Conservation (phyloP, 2,888 invertebrate species). For the Nipponacmea schrenckii region DNA sequence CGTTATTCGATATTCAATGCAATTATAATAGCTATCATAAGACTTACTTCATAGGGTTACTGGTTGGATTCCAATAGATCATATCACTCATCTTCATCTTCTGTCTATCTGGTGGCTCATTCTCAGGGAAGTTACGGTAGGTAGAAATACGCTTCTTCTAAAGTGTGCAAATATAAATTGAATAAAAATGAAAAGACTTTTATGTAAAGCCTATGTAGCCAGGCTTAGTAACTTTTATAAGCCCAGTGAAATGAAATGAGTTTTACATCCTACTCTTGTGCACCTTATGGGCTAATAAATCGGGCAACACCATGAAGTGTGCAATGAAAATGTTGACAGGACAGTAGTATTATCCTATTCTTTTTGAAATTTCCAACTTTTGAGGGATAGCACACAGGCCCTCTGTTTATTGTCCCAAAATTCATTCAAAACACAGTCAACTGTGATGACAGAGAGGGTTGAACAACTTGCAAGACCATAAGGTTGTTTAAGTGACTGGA, state of each 20-base stretch:
- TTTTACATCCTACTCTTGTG: no score
- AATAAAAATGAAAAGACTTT: not conserved
- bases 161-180: not conserved
- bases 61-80: conserved; percentile 87
- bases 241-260: not conserved
- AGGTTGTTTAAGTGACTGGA: no score
- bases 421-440: not conserved
- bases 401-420: not conserved
- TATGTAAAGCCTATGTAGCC: not conserved
- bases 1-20: no score
- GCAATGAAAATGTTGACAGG: not conserved
- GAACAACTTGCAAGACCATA: no score
- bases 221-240: not conserved
- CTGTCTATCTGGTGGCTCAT: conserved; percentile 60
- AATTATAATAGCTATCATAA: no score
- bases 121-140: conserved; percentile 25
- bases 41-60: conserved; percentile 61
- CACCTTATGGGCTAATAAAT: no score
- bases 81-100: conserved; percentile 89
- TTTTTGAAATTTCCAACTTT: not conserved
- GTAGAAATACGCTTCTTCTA: not conserved
- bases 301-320: no score
- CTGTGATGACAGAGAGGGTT: no score
- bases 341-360: not conserved
- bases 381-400: not conserved